Conservation (phyloP, 2,888 invertebrate genomes). For the Achlya flavicornis region DNA sequence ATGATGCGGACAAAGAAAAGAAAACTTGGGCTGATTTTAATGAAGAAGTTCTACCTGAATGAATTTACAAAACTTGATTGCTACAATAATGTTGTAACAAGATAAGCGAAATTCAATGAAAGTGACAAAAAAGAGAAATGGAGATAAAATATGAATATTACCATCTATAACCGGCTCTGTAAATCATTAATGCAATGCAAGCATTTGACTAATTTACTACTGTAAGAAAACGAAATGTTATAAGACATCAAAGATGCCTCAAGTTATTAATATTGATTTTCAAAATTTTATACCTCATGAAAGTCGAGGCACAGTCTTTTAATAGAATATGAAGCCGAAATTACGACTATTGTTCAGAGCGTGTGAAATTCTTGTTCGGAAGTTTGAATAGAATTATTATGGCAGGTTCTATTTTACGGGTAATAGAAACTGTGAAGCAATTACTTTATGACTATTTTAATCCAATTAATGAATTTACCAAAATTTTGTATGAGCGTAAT, state of each 20-base stretch:
- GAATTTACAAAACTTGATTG: neutral
- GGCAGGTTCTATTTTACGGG: slow-evolving; percentile 39
- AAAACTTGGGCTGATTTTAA: slow-evolving; percentile 2
- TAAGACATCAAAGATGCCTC: neutral
- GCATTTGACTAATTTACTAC: neutral
- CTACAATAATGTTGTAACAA: slow-evolving; percentile 17
- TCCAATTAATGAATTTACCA: neutral
- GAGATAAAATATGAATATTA: slow-evolving; percentile 24
- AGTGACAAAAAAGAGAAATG: slow-evolving; percentile 47
- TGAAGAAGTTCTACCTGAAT: slow-evolving; percentile 6
- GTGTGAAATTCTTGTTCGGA: slow-evolving; percentile 53
- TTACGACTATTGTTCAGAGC: slow-evolving; percentile 53
- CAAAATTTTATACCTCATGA: slow-evolving; percentile 43
- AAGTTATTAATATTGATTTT: neutral
- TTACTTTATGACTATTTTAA: slow-evolving; percentile 28
- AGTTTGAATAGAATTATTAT: slow-evolving; percentile 43
- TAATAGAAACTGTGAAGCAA: slow-evolving; percentile 39
- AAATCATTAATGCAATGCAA: slow-evolving; percentile 17
- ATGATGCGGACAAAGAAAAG: neutral
- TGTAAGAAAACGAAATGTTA: neutral
- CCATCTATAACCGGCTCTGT: neutral
- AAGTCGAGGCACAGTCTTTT: slow-evolving; percentile 27
- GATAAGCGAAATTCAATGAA: slow-evolving; percentile 29
- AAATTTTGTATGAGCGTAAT: neutral
- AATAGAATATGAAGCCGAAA: slow-evolving; percentile 33